Base-by-base conservation (phyloP, 2,888 invertebrate species). In the Polia nebulosa region DNA sequence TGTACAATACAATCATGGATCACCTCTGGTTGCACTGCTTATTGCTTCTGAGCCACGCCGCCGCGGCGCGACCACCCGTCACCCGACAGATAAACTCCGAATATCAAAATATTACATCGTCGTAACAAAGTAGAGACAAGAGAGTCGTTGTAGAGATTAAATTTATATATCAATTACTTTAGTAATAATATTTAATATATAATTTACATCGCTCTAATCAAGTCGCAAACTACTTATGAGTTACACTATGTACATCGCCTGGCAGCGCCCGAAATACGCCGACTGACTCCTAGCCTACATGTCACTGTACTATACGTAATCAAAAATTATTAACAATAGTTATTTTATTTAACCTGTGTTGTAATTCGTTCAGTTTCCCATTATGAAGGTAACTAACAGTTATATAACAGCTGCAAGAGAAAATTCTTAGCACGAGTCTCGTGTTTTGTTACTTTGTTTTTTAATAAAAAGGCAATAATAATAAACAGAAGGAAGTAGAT, bases 351-450 rank as follows among this genome's bases (percentile, higher is more conserved):
- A 70, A 93, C 93, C 93, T 93, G 93, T 93, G 84, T 87, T 86
- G 86, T 93, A 94, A 94, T 94, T 94, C 94, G 94, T 93, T 93
- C 84, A 87, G 91, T 92, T 92, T 86, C 80, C 78, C 66, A 82
- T 77, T 58, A 75, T 73, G 63, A 67, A 75, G 58, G 66, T 80
- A 71, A 81, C 60, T 71, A 72, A 53, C 63, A 60, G 63, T 64
- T 69, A 56, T 72, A 32, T 15, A 20, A 32, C n/a, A 74, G 65
- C 61, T n/a, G n/a, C n/a, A n/a, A n/a, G n/a, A n/a, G n/a, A n/a
- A n/a, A n/a, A n/a, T n/a, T n/a, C n/a, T n/a, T n/a, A n/a, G 29
- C 49, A 22, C 20, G 22, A 20, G 4, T 70, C 44, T n/a, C n/a
- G 27, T 59, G n/a, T 27, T 47, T 25, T 45, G n/a, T n/a, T 22